phyloP scores from a whole-genome alignment of 2,888 invertebrate species.

The Mellilla xanthometata region DNA sequence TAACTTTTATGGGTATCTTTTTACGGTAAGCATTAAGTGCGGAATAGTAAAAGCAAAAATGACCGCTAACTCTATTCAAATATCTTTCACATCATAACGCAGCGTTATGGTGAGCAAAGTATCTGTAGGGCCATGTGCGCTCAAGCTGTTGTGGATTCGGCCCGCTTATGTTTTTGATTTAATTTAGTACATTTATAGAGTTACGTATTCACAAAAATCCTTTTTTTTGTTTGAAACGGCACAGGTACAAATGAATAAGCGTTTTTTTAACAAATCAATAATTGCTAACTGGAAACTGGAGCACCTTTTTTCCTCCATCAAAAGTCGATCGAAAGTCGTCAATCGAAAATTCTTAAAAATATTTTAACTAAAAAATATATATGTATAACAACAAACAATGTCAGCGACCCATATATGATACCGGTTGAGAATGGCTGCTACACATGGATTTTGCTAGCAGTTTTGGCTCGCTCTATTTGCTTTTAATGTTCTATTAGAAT shows the following conservation, averaged over 20 bases:
- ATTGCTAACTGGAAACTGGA: no score
- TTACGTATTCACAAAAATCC: no score
- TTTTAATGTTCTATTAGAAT: constrained; percentile 17
- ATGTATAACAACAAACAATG: no score
- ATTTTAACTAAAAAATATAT: no score
- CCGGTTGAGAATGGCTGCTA: neutral
- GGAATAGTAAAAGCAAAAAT: constrained; percentile 35
- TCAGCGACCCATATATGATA: neutral
- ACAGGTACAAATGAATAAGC: no score
- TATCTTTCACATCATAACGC: constrained; percentile 21
- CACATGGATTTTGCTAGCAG: neutral
- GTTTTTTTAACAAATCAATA: no score
- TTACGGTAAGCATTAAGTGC: constrained; percentile 31
- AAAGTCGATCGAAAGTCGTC: no score
- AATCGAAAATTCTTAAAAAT: no score
- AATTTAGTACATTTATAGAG: no score
- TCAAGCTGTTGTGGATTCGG: neutral
- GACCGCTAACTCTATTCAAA: constrained; percentile 28
- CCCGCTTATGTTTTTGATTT: neutral
- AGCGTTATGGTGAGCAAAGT: constrained; percentile 1
- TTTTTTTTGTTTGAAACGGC: no score
- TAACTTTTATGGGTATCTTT: constrained; percentile 32
- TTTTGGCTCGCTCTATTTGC: constrained; percentile 24
- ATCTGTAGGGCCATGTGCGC: neutral
- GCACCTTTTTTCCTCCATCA: no score